phyloP scores from a whole-genome alignment of 2,797 vertebrate genomes.

The Ambastaia sidthimunki region DNA sequence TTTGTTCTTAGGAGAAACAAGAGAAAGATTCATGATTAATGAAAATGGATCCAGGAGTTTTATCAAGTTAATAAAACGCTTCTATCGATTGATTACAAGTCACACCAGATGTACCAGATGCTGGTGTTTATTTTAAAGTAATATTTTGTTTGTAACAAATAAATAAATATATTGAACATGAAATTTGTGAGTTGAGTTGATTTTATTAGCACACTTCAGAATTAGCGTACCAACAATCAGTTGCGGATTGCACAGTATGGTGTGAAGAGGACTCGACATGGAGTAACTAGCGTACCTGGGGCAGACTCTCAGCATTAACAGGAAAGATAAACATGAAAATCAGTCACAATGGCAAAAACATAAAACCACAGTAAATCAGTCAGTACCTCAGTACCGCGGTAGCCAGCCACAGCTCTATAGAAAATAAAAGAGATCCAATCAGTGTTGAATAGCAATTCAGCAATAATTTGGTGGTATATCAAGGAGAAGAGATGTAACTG shows the following conservation, averaged over 20 bases:
- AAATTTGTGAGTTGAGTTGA: background rate
- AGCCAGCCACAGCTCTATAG: background rate
- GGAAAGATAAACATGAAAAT: background rate
- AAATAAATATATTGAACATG: background rate
- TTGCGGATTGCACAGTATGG: background rate
- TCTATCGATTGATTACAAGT: background rate
- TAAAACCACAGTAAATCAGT: background rate
- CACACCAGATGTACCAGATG: too few species aligned
- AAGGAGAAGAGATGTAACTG: background rate
- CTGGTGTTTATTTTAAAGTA: background rate
- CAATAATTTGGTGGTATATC: background rate
- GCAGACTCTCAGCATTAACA: background rate
- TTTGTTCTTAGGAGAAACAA: too few species aligned
- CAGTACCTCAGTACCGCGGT: background rate
- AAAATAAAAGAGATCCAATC: background rate
- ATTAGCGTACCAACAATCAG: background rate
- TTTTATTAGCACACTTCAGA: background rate
- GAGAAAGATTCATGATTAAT: background rate
- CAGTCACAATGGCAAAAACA: background rate
- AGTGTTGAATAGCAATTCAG: background rate
- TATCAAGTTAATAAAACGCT: background rate
- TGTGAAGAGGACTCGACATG: background rate
- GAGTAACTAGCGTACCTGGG: background rate
- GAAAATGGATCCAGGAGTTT: background rate
- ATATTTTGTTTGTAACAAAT: background rate